Base-by-base conservation (phyloP, 2,888 invertebrate species). In the Steromphala cineraria region DNA sequence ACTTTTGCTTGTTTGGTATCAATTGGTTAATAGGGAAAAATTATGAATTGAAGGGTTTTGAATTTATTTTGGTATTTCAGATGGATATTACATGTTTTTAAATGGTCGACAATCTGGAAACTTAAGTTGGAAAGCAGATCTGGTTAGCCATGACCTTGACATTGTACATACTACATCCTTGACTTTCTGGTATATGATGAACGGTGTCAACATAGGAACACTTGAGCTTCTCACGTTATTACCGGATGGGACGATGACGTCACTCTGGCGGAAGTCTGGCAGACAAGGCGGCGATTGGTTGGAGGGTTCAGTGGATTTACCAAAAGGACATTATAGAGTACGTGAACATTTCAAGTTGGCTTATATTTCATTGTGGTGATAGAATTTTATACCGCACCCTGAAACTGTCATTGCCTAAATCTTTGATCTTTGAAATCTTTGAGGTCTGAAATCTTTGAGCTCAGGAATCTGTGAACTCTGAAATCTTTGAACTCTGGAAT, bases 171-270 rank as follows among this genome's bases (percentile, higher is more conserved):
- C 28, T 2, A n/a, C 53, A 2, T 36, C 52, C 13, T 28, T 79
- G 21, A 74, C 52, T 21, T 19, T 79, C 13, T 79, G 79, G 79
- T 79, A 79, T 52, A 36, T 74, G 36, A 79, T 79, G 79, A 79
- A 79, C 31, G 79, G 79, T 3, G 28, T 53, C 7, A 31, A 28
- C 52, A 75, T 75, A 15, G 75, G 75, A 75, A 53, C 28, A 3
- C 53, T 75, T 3, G 10, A 17, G 4, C 19, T 75, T 5, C 24
- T 53, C 13, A 52, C 21, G 3, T 28, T 53, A 53, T n/a, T 53
- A 3, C 13, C 53, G 17, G 24, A 28, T 17, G 75, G 75, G n/a
- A 28, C 53, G 5, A 17, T 53, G 21, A 52, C 28, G 19, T 24
- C 31, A 10, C 52, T 75, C 19, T 75, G 75, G 75, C 21, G 24